These are phyloP conservation scores for Drosophila meridionalis DNA, from an alignment of 2,888 invertebrate species.

Conservation along the genomic window DNA sequence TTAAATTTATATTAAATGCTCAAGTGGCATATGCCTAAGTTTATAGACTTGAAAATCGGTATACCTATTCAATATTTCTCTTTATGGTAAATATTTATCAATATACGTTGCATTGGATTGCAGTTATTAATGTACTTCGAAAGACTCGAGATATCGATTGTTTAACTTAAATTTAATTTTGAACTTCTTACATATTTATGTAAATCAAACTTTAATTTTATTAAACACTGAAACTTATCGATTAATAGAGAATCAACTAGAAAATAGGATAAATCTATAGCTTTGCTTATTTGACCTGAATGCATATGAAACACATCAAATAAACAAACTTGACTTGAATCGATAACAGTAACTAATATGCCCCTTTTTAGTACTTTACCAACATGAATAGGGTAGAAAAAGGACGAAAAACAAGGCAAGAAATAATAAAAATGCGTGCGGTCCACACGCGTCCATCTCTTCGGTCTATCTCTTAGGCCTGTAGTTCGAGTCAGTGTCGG, in stretches of 20 bases:
- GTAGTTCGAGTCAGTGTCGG: constrained; percentile 9
- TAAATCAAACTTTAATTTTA: too few species aligned
- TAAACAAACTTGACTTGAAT: too few species aligned
- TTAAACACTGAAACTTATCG: not conserved
- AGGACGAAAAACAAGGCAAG: constrained; percentile 23
- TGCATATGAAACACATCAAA: not conserved
- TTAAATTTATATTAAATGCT: not conserved
- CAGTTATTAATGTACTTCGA: not conserved
- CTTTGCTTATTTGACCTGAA: not conserved
- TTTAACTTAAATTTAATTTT: too few species aligned
- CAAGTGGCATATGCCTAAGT: not conserved
- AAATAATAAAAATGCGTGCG: constrained; percentile 53
- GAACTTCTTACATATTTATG: too few species aligned
- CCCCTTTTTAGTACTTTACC: not conserved
- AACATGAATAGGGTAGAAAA: not conserved
- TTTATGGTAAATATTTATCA: not conserved
- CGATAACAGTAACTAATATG: not conserved
- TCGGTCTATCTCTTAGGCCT: constrained; percentile 6
- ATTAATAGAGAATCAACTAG: too few species aligned
- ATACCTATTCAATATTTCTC: not conserved
- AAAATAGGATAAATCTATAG: too few species aligned
- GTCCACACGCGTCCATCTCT: constrained; percentile 23
- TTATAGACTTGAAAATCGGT: not conserved
- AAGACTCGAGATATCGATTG: not conserved
- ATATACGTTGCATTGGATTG: too few species aligned